These are phyloP conservation scores for Podargus strigoides DNA, from an alignment of 2,797 vertebrate genomes.

Conservation along the genomic window DNA sequence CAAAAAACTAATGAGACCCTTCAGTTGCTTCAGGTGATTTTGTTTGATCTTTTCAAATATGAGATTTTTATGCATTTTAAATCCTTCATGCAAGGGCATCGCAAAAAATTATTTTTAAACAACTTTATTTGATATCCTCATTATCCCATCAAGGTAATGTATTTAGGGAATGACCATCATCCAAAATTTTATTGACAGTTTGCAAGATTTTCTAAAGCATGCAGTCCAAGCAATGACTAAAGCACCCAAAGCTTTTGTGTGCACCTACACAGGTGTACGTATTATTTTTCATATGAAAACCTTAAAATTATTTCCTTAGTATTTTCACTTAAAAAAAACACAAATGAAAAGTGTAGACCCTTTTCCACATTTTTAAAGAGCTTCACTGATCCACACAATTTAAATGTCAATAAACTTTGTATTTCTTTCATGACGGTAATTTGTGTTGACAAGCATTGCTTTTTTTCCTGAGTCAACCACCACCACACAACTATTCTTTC, in stretches of 20 bases:
- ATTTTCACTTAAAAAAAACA: not conserved
- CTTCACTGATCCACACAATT: not conserved
- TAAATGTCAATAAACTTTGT: conserved; percentile 14
- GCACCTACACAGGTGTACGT: not conserved
- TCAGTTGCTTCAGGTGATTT: conserved; percentile 11
- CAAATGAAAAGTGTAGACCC: not conserved
- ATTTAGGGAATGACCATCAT: not conserved
- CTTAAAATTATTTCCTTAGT: not conserved
- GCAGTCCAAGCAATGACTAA: not conserved
- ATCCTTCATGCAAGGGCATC: not conserved
- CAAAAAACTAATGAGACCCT: conserved; percentile 8
- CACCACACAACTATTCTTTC: not conserved
- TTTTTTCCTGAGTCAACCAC: not conserved
- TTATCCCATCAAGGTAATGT: not conserved
- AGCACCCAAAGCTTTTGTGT: not conserved
- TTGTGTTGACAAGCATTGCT: not conserved
- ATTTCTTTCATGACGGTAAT: not conserved
- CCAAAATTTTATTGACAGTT: not conserved
- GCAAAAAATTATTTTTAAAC: not conserved
- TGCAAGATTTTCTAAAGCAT: not conserved
- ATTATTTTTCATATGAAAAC: not conserved
- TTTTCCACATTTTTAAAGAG: not conserved
- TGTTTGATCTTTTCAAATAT: conserved; percentile 15
- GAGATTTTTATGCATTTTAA: not conserved
- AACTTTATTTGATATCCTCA: not conserved